phyloP scores from a whole-genome alignment of 35 echinoderm and acorn worm genomes.

The Holothuria glaberrima region DNA sequence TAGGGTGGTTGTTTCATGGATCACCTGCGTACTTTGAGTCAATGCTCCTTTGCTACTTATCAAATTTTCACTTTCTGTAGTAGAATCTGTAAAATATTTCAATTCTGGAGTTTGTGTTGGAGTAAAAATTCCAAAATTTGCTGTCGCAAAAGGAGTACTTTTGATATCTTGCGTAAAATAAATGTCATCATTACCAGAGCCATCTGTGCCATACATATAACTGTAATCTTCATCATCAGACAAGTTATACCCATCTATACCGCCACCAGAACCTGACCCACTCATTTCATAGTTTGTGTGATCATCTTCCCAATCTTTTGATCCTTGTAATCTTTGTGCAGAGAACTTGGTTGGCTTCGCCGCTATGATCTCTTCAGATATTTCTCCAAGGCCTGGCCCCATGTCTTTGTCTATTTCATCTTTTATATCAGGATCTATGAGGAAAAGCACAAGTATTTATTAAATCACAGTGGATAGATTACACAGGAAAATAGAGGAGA shows the following conservation, averaged over 20 bases:
- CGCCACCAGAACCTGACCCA: neutral
- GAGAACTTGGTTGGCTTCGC: too few relatives aligned
- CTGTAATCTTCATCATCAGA: constrained; percentile 38
- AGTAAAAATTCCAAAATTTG: neutral
- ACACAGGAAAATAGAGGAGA: neutral
- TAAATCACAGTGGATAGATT: neutral
- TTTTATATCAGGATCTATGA: neutral
- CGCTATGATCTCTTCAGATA: too few relatives aligned
- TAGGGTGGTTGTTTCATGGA: neutral
- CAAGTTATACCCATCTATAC: neutral
- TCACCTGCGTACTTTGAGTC: neutral
- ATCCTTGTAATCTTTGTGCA: too few relatives aligned
- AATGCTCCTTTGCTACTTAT: neutral
- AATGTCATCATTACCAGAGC: constrained; percentile 24
- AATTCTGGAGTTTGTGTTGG: too few relatives aligned
- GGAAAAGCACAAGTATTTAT: neutral
- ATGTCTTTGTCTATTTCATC: neutral
- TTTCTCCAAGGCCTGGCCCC: too few relatives aligned
- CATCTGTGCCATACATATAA: constrained; percentile 16
- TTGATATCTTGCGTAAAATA: neutral
- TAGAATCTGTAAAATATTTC: too few relatives aligned
- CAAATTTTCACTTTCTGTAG: too few relatives aligned
- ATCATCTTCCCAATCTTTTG: neutral
- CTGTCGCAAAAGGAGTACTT: neutral
- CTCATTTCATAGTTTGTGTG: neutral